Evolutionary conservation across 1,140 invertebrate genomes (phyloP).

Genomic region (Cryptotermes secundus): DNA sequence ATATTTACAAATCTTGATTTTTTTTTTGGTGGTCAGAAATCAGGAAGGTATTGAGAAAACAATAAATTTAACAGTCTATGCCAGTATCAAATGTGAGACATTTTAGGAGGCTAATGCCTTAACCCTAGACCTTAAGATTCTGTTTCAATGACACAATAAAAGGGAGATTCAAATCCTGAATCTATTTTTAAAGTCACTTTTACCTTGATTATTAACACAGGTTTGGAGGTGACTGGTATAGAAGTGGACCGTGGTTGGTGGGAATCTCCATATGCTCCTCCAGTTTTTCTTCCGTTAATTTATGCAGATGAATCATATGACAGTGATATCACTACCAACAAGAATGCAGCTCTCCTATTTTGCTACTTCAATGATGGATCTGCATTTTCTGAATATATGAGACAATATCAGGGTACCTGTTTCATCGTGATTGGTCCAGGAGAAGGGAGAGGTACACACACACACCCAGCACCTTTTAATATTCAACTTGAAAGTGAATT

Average conservation of each 20-base stretch:
- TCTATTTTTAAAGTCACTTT: neutral
- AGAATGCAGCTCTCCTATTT: constrained; percentile 61
- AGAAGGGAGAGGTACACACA: constrained; percentile 60
- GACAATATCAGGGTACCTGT: constrained; percentile 57
- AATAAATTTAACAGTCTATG: too few relatives aligned
- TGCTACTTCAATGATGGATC: constrained; percentile 72
- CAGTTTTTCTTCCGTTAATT: constrained; percentile 52
- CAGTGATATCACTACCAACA: constrained; percentile 40
- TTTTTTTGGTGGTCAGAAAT: too few relatives aligned
- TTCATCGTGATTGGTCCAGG: constrained; percentile 69
- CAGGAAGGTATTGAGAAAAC: too few relatives aligned
- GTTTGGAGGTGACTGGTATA: constrained; percentile 51
- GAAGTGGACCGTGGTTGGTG: constrained; percentile 64
- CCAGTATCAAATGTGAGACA: too few relatives aligned
- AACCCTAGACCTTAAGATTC: too few relatives aligned
- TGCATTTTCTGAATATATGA: constrained; percentile 66
- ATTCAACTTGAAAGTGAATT: constrained; percentile 44
- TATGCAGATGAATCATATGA: constrained; percentile 46
- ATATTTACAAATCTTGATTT: too few relatives aligned
- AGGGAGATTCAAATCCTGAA: too few relatives aligned
- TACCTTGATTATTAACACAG: constrained; percentile 43
- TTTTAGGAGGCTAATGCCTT: too few relatives aligned
- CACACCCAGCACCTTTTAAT: constrained; percentile 65
- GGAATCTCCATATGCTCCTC: constrained; percentile 58
- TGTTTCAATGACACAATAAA: too few relatives aligned